phyloP scores from a whole-genome alignment of 2,113 vertebrate genomes.

The Myrmophylax atrothorax region DNA sequence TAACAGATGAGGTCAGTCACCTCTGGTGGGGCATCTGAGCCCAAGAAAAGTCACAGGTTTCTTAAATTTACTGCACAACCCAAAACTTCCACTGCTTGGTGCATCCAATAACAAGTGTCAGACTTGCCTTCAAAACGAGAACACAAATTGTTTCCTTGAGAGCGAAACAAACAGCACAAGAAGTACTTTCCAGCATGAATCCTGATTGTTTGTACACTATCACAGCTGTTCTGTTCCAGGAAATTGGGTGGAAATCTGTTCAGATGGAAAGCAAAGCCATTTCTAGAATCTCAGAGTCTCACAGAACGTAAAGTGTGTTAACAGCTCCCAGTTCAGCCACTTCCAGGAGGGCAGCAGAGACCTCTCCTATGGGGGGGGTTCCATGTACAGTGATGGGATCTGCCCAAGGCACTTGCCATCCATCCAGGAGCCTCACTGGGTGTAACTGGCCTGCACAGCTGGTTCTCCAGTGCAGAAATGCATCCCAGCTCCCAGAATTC shows the following conservation, averaged over 20 bases:
- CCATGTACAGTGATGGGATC: not conserved
- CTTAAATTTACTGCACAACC: not conserved
- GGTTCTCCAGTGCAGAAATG: not conserved
- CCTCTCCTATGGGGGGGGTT: not conserved
- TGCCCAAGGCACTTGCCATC: not conserved
- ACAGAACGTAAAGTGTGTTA: not conserved
- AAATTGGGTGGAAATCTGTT: not conserved
- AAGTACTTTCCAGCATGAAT: not conserved
- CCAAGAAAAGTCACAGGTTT: not conserved
- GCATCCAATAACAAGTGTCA: not conserved
- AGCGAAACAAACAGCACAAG: not conserved
- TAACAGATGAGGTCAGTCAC: not conserved
- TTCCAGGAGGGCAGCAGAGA: not conserved
- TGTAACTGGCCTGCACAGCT: not conserved
- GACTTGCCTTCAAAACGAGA: not conserved
- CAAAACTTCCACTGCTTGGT: not conserved
- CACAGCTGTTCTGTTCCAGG: not conserved
- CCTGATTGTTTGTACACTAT: conserved; percentile 7
- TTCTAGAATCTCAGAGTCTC: not conserved
- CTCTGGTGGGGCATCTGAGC: not conserved
- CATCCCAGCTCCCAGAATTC: not conserved
- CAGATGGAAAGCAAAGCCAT: not conserved
- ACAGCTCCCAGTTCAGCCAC: not conserved
- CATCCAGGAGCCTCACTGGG: not conserved
- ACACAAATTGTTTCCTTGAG: not conserved